Conservation (phyloP, 1,140 invertebrate genomes). For the Microvelia longipes region DNA sequence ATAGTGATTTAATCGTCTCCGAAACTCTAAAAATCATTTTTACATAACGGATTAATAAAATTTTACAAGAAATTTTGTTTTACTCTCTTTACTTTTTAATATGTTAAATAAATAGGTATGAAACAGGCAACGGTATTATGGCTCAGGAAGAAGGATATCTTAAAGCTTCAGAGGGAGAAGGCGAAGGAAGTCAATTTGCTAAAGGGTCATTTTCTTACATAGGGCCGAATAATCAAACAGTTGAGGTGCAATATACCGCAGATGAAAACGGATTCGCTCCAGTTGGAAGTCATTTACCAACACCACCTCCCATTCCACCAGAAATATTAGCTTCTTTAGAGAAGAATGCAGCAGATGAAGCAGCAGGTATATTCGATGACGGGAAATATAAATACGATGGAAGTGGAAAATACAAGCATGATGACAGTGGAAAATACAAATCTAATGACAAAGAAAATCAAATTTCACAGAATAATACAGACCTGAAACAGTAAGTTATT, state of each 20-base stretch:
- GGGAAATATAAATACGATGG: constrained; percentile 10
- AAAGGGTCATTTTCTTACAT: constrained; percentile 47
- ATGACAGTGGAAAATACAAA: neutral
- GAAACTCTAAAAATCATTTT: no score
- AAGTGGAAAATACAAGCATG: neutral
- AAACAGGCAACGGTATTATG: constrained; percentile 57
- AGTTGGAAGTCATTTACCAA: constrained; percentile 15
- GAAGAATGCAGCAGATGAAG: constrained; percentile 18
- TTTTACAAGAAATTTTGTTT: no score
- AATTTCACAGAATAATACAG: no score
- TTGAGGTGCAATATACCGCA: constrained; percentile 12
- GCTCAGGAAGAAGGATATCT: constrained; percentile 38
- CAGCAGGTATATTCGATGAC: constrained; percentile 17
- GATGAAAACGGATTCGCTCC: constrained; percentile 16
- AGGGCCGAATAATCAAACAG: constrained; percentile 28
- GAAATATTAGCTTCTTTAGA: constrained; percentile 15
- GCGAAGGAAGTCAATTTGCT: constrained; percentile 32
- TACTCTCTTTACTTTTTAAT: no score
- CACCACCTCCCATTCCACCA: constrained; percentile 19
- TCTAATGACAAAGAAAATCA: neutral
- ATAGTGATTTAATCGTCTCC: no score
- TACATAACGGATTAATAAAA: no score
- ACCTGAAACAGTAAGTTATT: no score
- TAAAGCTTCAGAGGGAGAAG: constrained; percentile 26
- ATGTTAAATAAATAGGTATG: no score